Conservation (phyloP, 2,797 vertebrate genomes). For the Zalophus californianus region DNA sequence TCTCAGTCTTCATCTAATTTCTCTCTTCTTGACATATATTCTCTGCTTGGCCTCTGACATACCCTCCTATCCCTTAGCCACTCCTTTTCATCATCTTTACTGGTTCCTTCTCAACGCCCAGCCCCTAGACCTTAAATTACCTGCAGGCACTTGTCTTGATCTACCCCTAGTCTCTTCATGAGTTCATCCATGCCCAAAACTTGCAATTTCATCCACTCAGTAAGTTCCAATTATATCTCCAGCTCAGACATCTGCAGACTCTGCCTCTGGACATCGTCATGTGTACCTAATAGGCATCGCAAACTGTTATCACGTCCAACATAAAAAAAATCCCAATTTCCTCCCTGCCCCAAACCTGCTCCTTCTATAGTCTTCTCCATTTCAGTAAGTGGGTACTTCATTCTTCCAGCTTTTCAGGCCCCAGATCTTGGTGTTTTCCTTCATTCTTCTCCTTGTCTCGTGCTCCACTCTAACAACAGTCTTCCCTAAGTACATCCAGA, state of each 20-base stretch:
- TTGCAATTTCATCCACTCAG: not conserved
- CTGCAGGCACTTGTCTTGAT: rapidly evolving
- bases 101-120: not conserved
- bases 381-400: too few relatives aligned
- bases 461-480: rapidly evolving
- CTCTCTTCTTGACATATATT: not conserved
- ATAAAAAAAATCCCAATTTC: not conserved
- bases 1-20: not conserved
- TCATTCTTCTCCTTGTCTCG: not conserved
- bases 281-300: too few relatives aligned
- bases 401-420: not conserved
- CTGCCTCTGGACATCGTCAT: not conserved
- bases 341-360: rapidly evolving
- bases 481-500: not conserved
- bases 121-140: not conserved
- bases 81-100: not conserved
- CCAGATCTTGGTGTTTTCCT: not conserved
- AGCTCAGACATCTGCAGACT: not conserved
- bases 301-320: not conserved
- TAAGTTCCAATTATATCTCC: not conserved
- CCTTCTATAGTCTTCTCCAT: rapidly evolving
- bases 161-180: rapidly evolving
- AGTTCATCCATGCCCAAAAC: not conserved
- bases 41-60: not conserved
- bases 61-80: rapidly evolving